Evolutionary conservation across 53 echinoderm and acorn worm genomes (phyloP).

Genomic region (Holothuria leucospilota): DNA sequence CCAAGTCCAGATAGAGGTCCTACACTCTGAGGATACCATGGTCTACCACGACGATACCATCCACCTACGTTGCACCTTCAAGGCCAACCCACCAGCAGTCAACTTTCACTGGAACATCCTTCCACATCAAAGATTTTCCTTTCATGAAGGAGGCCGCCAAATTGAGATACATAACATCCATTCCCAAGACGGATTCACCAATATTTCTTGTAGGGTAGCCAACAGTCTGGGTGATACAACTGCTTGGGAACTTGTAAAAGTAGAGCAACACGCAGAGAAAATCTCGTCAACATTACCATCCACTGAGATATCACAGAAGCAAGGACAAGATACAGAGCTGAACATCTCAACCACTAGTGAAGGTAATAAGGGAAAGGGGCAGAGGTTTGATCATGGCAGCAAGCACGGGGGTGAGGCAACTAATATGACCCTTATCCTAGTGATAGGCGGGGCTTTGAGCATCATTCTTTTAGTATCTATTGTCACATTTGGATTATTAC

Average conservation of each 20-base stretch:
- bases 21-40: conserved; percentile 2
- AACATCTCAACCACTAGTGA: too few species aligned
- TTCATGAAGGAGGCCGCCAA: background rate
- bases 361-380: too few species aligned
- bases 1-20: background rate
- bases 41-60: conserved; percentile 48
- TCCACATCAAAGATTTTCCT: conserved; percentile 37
- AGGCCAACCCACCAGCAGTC: conserved; percentile 37
- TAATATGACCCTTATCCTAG: too few species aligned
- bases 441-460: background rate
- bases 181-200: conserved; percentile 39
- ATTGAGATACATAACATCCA: conserved; percentile 50
- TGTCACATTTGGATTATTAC: background rate
- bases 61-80: background rate
- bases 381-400: too few species aligned
- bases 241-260: background rate
- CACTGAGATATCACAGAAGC: too few species aligned
- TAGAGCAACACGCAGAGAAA: too few species aligned
- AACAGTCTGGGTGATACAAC: conserved; percentile 49
- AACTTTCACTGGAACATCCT: conserved; percentile 39
- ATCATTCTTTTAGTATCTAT: background rate
- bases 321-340: too few species aligned
- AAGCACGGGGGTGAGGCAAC: too few species aligned
- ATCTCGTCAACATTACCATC: too few species aligned
- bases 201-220: conserved; percentile 54